phyloP scores from a whole-genome alignment of 2,888 invertebrate genomes.

The Eristalis pertinax region DNA sequence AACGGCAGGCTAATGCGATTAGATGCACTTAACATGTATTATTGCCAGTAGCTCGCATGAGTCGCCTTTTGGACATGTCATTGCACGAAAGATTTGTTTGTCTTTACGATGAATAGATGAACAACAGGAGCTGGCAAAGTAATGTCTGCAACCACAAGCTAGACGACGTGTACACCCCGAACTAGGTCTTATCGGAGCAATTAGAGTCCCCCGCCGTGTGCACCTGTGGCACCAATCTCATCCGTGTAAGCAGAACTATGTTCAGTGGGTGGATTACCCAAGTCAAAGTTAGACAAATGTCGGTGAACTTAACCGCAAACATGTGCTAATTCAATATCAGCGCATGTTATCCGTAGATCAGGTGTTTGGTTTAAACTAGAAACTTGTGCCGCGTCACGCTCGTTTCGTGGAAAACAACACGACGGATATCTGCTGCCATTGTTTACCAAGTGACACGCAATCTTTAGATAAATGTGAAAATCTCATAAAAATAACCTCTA shows the following conservation, averaged over 20 bases:
- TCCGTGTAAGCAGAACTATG: too few species aligned
- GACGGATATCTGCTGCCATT: neutral
- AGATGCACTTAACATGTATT: constrained; percentile 13
- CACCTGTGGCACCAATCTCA: neutral
- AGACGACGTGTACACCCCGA: neutral
- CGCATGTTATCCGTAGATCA: neutral
- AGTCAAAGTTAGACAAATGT: neutral
- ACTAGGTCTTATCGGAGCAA: neutral
- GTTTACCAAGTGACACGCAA: neutral
- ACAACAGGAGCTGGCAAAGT: neutral
- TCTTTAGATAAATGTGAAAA: too few species aligned
- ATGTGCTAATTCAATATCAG: neutral
- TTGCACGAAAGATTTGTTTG: neutral
- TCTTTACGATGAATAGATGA: neutral
- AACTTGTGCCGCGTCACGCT: neutral
- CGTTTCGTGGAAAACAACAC: neutral
- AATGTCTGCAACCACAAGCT: neutral
- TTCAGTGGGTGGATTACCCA: too few species aligned
- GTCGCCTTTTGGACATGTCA: neutral
- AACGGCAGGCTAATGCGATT: constrained; percentile 9
- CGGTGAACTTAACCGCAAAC: neutral
- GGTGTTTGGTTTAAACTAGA: neutral
- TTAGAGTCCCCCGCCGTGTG: neutral
- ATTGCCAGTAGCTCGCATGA: neutral
- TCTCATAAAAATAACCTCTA: neutral